Base-by-base conservation (phyloP, 2,113 vertebrate genomes). In the Podarcis cretensis region DNA sequence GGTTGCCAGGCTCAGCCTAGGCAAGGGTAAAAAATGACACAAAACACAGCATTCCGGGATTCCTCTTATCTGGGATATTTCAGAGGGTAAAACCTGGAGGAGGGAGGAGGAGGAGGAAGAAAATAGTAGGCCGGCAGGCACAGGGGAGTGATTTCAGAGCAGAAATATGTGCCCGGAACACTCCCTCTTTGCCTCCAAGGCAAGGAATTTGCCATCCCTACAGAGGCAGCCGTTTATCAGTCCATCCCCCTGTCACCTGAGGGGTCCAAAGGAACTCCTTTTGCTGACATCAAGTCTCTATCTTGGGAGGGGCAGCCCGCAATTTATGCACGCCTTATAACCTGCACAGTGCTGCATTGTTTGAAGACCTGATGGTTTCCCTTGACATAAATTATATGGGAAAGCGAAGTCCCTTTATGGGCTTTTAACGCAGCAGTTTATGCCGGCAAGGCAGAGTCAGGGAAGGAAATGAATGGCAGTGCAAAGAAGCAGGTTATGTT, bases 151-250 rank as follows among this genome's bases (percentile, higher is more conserved):
- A 96, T 84, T 96, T 95, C 94, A 96, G 90, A 92, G 80, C 66
- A 93, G 89, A 96, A 96, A 90, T 94, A 96, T 94, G 94, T 91
- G 92, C 82, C 0, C 68, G 91, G 59, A 63, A 93, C 89, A 66
- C 85, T 93, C 90, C n/a, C 59, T 69, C 27, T 78, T 87, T 95
- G 76, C 92, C 94, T 94, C 92, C 90, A 89, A 90, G 94, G 94
- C 88, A 91, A 14, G 85, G 92, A 20, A 92, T 92, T 91, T 96
- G 92, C 94, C 95, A 96, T 91, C 84, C 91, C 88, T 90, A 86
- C 66, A 91, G 90, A 86, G 90, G 88, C 87, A 93, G 78, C 93
- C 94, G 90, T 96, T 84, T 73, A 10, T 96, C 81, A 84, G 74
- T 37, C 68, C 94, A 92, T 27, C 87, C 91, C 87, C 86, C 92